Conservation (phyloP, 2,888 invertebrate species). For the Thereva unica region DNA sequence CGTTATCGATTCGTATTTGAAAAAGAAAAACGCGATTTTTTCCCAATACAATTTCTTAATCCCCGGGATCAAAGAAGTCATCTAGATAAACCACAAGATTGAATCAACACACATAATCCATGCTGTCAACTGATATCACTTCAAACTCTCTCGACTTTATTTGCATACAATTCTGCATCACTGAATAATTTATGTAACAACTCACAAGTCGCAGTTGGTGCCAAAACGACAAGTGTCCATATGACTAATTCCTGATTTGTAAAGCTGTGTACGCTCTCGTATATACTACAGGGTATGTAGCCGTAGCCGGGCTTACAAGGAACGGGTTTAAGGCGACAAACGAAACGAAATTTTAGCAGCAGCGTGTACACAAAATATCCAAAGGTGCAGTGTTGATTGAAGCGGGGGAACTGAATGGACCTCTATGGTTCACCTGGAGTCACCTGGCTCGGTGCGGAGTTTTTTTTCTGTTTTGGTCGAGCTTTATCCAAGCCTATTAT, state of each 20-base stretch:
- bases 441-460: background rate
- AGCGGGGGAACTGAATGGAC: background rate
- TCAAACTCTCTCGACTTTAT: constrained; percentile 11
- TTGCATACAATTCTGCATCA: constrained; percentile 24
- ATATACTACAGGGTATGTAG: background rate
- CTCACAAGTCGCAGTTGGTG: constrained; percentile 30
- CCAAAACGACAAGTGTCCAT: constrained; percentile 30
- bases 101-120: too few species aligned
- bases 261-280: constrained; percentile 22
- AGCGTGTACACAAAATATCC: background rate
- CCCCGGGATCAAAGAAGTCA: too few species aligned
- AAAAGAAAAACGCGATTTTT: too few species aligned
- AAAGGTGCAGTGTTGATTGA: constrained; percentile 6
- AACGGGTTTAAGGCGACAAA: background rate
- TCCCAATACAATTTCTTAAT: too few species aligned
- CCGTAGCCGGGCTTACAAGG: too few species aligned
- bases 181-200: constrained; percentile 33
- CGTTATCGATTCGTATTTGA: too few species aligned
- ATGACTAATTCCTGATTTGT: constrained; percentile 34
- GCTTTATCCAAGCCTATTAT: constrained; percentile 1
- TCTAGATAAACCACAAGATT: too few species aligned
- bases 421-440: background rate
- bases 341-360: constrained; percentile 16
- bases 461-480: background rate
- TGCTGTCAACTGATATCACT: too few species aligned